Base-by-base conservation (phyloP, 2,797 vertebrate species). In the Percopsis omiscomaycus region DNA sequence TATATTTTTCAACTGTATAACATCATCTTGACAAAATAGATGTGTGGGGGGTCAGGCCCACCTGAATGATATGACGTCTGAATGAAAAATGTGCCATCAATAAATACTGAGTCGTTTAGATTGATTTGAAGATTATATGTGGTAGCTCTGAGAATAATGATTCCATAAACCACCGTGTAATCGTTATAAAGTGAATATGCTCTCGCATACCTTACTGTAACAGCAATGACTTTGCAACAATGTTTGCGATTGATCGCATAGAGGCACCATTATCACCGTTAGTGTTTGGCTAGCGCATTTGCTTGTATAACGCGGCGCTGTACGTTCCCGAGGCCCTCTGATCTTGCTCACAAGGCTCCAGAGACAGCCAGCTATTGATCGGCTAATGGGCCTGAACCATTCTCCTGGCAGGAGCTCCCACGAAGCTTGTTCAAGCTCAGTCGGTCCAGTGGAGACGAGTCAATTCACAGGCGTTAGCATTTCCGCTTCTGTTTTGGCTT, bases 291-390 rank as follows among this genome's bases (percentile, higher is more conserved):
- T 42, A 10, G 73, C 66, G 79, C 78, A 13, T 83, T 83, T 77
- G 75, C 70, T 72, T 73, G 67, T 73, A 37, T 49, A 16, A 64
- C 69, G 46, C 79, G 60, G 62, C 46, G 70, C 75, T 50, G 67
- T 51, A 58, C 14, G 49, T 73, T 70, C 61, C 78, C 37, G 55
- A 80, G 75, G 74, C 78, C 82, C 70, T 86, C 83, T 83, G 81
- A 84, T 84, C 75, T 53, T 59, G 59, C 42, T 50, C 12, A 46
- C 2, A 9, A 77, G 66, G 61, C 84, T 80, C 77, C 55, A 46
- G 77, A 80, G 81, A 79, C 74, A 66, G 77, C 67, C 63, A 64
- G 68, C 61, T 88, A 90, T 90, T 37, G 87, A 90, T 90, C 73
- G 1, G 65, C 63, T 87, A 88, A 89, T 89, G 82, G 81, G 61